Evolutionary conservation across 2,888 invertebrate genomes (phyloP).

Genomic region (Lamproptera curius): DNA sequence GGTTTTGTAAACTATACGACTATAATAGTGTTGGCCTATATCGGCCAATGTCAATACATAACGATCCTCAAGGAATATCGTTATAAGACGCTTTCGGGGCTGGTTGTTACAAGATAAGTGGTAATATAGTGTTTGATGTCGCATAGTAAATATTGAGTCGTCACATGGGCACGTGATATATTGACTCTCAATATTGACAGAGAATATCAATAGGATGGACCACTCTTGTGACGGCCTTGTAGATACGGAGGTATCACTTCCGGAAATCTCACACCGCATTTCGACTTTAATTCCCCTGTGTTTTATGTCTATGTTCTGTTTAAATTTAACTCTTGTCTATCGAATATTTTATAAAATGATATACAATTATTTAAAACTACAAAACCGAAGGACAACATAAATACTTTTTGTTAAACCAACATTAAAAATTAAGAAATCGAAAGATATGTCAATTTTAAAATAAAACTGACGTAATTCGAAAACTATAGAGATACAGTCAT

Average conservation of each 20-base stretch:
- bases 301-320: no score
- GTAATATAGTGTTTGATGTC: conserved; percentile 72
- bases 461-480: no score
- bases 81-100: conserved; percentile 59
- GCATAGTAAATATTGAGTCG: conserved; percentile 67
- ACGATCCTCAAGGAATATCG: conserved; percentile 49
- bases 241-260: conserved; percentile 42
- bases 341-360: no score
- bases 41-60: conserved; percentile 52
- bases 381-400: no score
- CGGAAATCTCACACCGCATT: conserved; percentile 31
- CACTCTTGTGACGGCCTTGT: conserved; percentile 57
- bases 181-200: conserved; percentile 69
- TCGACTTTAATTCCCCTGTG: no score
- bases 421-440: no score
- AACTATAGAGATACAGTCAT: no score
- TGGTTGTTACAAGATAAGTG: conserved; percentile 71
- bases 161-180: conserved; percentile 70
- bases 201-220: conserved; percentile 61
- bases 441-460: no score
- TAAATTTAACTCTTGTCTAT: no score
- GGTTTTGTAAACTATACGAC: conserved; percentile 37
- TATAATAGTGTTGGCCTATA: conserved; percentile 46
- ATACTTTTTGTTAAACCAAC: no score
- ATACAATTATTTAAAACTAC: no score